phyloP scores from a whole-genome alignment of 2,797 vertebrate genomes.

The Pseudochirops corinnae region DNA sequence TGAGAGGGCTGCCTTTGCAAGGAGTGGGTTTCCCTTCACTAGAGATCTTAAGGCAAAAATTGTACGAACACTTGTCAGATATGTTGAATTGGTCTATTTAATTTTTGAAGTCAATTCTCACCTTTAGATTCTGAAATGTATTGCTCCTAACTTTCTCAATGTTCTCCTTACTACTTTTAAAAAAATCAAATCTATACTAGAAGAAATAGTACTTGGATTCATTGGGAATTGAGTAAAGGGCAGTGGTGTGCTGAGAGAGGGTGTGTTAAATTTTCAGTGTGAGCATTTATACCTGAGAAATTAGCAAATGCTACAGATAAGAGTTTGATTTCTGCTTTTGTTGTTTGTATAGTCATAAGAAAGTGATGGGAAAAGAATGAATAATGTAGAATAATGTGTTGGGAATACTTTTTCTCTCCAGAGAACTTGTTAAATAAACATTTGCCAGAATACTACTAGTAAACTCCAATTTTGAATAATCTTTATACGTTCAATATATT shows the following conservation, averaged over 20 bases:
- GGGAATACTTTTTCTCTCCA: not conserved
- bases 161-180: conserved; percentile 42
- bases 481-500: not conserved
- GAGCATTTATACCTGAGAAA: not conserved
- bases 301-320: not conserved
- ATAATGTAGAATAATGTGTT: not conserved
- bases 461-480: not conserved
- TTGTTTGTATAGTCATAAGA: not conserved
- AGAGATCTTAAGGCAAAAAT: not conserved
- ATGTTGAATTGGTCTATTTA: not conserved
- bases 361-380: not conserved
- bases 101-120: not conserved
- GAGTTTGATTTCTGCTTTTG: not conserved
- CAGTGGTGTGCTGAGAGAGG: not conserved
- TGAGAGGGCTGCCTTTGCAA: not conserved
- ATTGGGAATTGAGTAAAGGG: not conserved
- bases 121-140: not conserved
- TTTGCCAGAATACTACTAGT: not conserved
- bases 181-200: not conserved
- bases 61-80: not conserved
- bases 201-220: not conserved
- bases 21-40: not conserved
- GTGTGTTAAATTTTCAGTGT: not conserved
- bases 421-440: not conserved
- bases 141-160: conserved; percentile 72